Base-by-base conservation (phyloP, 2,797 vertebrate species). In the Cyclopterus lumpus region DNA sequence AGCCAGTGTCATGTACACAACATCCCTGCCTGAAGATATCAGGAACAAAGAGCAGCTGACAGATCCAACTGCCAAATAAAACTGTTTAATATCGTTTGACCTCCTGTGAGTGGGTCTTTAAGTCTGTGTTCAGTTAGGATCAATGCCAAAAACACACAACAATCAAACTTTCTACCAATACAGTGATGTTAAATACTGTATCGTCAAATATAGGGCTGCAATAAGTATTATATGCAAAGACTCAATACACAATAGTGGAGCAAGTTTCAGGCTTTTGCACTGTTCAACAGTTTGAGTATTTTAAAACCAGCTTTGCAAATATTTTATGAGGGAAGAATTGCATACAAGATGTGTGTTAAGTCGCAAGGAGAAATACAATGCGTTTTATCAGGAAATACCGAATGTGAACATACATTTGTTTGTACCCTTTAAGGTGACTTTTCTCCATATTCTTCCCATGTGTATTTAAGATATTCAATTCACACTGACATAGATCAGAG, bases 21-120 rank as follows among this genome's bases (percentile, higher is more conserved):
- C 76, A 77, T 75, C 55, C 24, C 40, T 42, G 55, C 36, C 60
- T 78, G 71, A 48, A 81, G 75, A 84, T 64, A 73, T 30, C 60
- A 14, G 40, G 57, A 76, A 86, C 78, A 87, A 83, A 87, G 59
- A 60, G 67, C 34, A 54, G 58, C 73, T 44, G 74, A 84, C 66
- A 59, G 59, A 79, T 79, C 42, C 30, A 46, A 46, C 34, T 62
- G 53, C 75, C 22, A 66, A 77, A 70, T 40, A 71, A 74, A 74
- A 55, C 57, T 40, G 26, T 49, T 49, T 48, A 48, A 75, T 49
- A 57, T 46, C 26, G 18, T 68, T 69, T 73, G 71, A 84, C 66
- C 65, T 77, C 61, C 61, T 38, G 54, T 57, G 54, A 71, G 53
- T 1, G 42, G 59, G 64, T 16, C 28, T 15, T 44, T 62, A 11